Evolutionary conservation across 2,888 invertebrate genomes (phyloP).

Genomic region (Callosobruchus maculatus): DNA sequence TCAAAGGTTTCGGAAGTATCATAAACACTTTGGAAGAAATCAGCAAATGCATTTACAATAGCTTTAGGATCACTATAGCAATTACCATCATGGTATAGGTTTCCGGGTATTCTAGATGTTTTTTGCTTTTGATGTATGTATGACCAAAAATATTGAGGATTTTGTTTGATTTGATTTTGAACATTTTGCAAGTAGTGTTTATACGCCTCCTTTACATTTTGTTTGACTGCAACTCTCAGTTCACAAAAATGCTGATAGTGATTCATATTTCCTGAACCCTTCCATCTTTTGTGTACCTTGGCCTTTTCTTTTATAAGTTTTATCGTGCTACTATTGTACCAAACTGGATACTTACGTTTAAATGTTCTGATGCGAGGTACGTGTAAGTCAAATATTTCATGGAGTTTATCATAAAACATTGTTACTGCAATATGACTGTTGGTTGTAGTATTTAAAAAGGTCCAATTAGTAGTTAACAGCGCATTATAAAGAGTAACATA

Average conservation of each 20-base stretch:
- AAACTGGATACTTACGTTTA: slow-evolving; percentile 1
- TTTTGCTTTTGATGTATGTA: neutral
- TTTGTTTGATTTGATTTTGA: neutral
- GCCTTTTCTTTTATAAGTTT: neutral
- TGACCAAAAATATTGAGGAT: slow-evolving; percentile 1
- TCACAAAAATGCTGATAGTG: neutral
- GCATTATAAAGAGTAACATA: slow-evolving; percentile 2
- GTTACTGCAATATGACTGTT: neutral
- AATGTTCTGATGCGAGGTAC: neutral
- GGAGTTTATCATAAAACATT: neutral
- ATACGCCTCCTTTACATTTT: neutral
- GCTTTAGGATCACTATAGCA: neutral
- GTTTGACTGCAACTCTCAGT: neutral
- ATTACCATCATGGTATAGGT: neutral
- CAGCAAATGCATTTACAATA: slow-evolving; percentile 4
- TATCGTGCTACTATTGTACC: neutral
- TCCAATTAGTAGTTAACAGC: neutral
- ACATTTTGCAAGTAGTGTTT: neutral
- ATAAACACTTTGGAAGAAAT: neutral
- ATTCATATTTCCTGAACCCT: neutral
- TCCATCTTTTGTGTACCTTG: neutral
- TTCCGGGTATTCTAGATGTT: slow-evolving; percentile 2
- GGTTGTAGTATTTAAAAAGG: neutral
- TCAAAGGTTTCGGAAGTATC: too few relatives aligned
- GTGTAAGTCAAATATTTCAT: neutral